Evolutionary conservation across 2,113 vertebrate genomes (phyloP), one percentile per base, ranked within the genome.

Genomic region (Hymenochirus boettgeri): DNA sequence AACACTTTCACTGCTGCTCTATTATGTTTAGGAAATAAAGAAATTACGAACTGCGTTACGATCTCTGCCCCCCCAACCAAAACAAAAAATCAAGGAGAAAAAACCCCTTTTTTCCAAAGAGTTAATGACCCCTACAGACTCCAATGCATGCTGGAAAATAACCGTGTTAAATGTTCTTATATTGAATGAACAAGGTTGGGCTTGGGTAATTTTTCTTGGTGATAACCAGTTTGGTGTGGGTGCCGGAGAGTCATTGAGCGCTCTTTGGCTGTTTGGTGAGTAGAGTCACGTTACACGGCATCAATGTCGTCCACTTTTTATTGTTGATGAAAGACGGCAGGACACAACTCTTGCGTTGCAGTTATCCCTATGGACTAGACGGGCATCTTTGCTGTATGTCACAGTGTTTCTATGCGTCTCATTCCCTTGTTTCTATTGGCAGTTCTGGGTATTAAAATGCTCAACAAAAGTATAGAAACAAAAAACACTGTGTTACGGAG

Each of bases 161-260:
- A 69, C 57, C 45, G 15, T 58, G 47, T 67, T 69, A 53, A 69
- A 53, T 67, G 47, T 69, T 69, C 60, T 69, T 57, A 69, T 69
- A 69, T 69, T 69, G 57, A 69, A 69, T 69, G 65, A 69, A 53
- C 65, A 69, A 60, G 53, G 31, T n/a, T 15, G 24, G 31, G 37
- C 54, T 2, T 53, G 25, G 27, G 27, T 27, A 21, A 3, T 48
- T 65, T 7, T 50, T 66, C 13, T 12, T 27, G 46, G 63, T 57
- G 33, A 57, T n/a, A 25, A 39, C 45, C 45, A 50, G 54, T 57
- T 57, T 48, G 17, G 52, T 29, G 31, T 33, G 39, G 6, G 17
- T 42, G 13, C 39, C 39, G n/a, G n/a, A 42, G 39, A 42, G 39
- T 42, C 39, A 2, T n/a, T 15, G 17, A 42, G n/a, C 39, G n/a